Conservation (phyloP, 1,140 invertebrate genomes). For the Pseudachorutes palmiensis region DNA sequence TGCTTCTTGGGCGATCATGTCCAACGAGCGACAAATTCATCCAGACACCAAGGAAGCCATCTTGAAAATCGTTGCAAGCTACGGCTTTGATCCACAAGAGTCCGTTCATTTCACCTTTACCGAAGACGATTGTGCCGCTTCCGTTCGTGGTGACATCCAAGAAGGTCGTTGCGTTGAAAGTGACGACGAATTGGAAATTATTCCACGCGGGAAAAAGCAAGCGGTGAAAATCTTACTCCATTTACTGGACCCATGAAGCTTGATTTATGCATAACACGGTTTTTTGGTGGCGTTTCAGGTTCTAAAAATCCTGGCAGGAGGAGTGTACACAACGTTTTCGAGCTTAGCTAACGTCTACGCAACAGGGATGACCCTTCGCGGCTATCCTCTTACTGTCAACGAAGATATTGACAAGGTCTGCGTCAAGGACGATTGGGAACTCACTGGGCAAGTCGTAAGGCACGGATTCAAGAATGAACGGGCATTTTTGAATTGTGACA, state of each 20-base stretch:
- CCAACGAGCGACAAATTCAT: background rate
- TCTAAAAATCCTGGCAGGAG: background rate
- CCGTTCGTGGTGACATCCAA: background rate
- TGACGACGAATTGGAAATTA: background rate
- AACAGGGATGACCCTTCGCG: background rate
- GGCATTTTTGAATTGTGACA: background rate
- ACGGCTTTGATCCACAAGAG: background rate
- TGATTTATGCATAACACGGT: no score
- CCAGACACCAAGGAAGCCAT: background rate
- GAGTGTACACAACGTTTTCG: background rate
- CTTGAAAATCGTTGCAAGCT: background rate
- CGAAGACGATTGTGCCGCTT: background rate
- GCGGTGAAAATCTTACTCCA: background rate
- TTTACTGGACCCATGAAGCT: no score
- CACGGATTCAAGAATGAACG: background rate
- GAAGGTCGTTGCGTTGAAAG: background rate
- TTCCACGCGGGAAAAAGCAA: background rate
- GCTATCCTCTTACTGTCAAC: background rate
- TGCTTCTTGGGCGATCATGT: background rate
- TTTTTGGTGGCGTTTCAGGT: no score
- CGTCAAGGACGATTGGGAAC: background rate
- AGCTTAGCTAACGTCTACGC: conserved; percentile 3
- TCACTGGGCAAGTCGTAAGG: background rate
- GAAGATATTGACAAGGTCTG: background rate
- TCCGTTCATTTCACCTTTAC: background rate